Evolutionary conservation across 2,888 invertebrate species (phyloP).

Genomic region (Trachelus iudaicus): DNA sequence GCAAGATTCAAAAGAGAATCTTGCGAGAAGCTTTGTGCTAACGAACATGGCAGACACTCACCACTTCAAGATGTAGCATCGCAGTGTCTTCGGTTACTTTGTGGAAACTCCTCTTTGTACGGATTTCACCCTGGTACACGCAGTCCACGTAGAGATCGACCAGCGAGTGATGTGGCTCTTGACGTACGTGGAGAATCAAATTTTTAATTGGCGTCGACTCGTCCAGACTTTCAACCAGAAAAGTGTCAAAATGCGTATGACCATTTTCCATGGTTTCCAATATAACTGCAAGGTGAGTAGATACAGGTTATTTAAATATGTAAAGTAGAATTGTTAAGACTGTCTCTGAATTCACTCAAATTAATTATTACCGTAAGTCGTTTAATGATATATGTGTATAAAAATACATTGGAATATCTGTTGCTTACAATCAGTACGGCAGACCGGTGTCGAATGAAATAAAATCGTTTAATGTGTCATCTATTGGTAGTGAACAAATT

Average conservation of each 20-base stretch:
- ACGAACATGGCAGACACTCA: slow-evolving; percentile 41
- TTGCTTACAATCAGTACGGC: not conserved
- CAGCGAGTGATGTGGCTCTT: slow-evolving; percentile 69
- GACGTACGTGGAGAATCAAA: slow-evolving; percentile 69
- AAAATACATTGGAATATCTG: not conserved
- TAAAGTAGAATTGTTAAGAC: slow-evolving; percentile 1
- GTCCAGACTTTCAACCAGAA: slow-evolving; percentile 71
- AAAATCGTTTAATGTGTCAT: too few relatives aligned
- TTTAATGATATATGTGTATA: too few relatives aligned
- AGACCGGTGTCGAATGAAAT: too few relatives aligned
- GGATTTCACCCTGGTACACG: slow-evolving; percentile 72
- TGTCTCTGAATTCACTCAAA: not conserved
- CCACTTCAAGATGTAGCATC: slow-evolving; percentile 57
- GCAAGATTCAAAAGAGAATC: not conserved
- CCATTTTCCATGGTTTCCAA: slow-evolving; percentile 73
- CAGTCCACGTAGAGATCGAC: slow-evolving; percentile 77
- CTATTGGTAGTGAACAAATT: too few relatives aligned
- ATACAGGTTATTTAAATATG: not conserved
- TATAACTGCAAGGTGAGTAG: slow-evolving; percentile 68
- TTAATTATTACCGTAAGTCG: too few relatives aligned
- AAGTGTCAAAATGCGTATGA: slow-evolving; percentile 71
- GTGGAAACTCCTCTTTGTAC: slow-evolving; percentile 59
- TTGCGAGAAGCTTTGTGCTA: not conserved
- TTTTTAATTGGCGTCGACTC: slow-evolving; percentile 70
- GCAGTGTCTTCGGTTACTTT: slow-evolving; percentile 54